Evolutionary conservation across 2,797 vertebrate genomes (phyloP).

Genomic region (Rhinichthys osculus): DNA sequence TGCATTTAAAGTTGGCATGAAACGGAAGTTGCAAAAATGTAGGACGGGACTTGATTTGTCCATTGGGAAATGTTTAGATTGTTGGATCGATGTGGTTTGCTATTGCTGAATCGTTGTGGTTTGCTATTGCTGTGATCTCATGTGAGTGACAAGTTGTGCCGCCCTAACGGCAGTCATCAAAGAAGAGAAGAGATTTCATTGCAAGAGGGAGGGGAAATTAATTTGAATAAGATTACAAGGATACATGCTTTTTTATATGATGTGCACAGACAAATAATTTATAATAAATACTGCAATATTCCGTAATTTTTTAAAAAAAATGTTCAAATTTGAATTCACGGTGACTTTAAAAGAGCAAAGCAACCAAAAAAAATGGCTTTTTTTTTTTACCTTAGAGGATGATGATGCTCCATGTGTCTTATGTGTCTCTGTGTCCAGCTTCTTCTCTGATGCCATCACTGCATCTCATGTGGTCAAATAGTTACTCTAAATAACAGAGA

Average conservation of each 20-base stretch:
- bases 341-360: neutral
- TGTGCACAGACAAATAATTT: neutral
- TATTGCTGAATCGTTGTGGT: too few relatives aligned
- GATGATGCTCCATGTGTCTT: constrained; percentile 90
- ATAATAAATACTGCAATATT: neutral
- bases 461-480: constrained; percentile 11
- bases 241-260: neutral
- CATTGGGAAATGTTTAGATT: too few relatives aligned
- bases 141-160: too few relatives aligned
- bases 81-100: too few relatives aligned
- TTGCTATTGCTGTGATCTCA: too few relatives aligned
- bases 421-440: constrained; percentile 88
- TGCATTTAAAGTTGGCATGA: neutral
- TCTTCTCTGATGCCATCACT: constrained; percentile 94
- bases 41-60: too few relatives aligned
- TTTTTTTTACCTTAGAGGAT: constrained; percentile 85
- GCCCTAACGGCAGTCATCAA: neutral
- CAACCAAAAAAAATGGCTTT: neutral
- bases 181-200: neutral
- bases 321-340: neutral
- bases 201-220: neutral
- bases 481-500: constrained; percentile 21
- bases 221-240: neutral
- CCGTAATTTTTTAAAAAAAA: too few relatives aligned
- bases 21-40: neutral